phyloP scores from a whole-genome alignment of 2,113 vertebrate species.

The Oophaga pumilio region DNA sequence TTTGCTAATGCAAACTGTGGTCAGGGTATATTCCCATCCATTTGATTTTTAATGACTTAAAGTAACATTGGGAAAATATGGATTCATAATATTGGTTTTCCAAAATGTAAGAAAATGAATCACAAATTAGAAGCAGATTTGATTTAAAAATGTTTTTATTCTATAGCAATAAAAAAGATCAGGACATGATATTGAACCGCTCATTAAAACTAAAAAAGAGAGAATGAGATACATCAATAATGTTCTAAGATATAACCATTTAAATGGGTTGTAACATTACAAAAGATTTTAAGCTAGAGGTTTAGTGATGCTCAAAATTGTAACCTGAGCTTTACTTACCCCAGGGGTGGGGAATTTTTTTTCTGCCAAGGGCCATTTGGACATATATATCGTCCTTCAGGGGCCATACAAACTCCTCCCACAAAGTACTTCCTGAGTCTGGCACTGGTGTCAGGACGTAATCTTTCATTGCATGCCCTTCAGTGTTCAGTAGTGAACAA shows the following conservation, averaged over 20 bases:
- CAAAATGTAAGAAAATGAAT: not conserved
- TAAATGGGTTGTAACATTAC: too few species aligned
- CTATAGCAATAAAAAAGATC: not conserved
- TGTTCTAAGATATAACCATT: not conserved
- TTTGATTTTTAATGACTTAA: conserved; percentile 52
- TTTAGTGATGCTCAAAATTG: too few species aligned
- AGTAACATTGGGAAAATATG: conserved; percentile 11
- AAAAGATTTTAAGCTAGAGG: too few species aligned
- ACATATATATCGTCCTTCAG: too few species aligned
- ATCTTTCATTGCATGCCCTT: too few species aligned
- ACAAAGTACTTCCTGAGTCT: too few species aligned
- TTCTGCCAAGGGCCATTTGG: too few species aligned
- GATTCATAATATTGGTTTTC: not conserved
- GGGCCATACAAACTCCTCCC: too few species aligned
- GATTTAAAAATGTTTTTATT: not conserved
- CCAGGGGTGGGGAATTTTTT: too few species aligned
- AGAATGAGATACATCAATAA: not conserved
- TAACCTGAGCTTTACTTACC: too few species aligned
- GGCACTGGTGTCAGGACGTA: too few species aligned
- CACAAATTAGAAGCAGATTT: not conserved
- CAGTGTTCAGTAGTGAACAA: too few species aligned
- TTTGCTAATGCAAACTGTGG: conserved; percentile 51
- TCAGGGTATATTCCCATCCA: conserved; percentile 44
- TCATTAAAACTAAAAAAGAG: not conserved
- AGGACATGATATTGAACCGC: not conserved